phyloP scores from a whole-genome alignment of 2,888 invertebrate species.

The Campoplex nolae region DNA sequence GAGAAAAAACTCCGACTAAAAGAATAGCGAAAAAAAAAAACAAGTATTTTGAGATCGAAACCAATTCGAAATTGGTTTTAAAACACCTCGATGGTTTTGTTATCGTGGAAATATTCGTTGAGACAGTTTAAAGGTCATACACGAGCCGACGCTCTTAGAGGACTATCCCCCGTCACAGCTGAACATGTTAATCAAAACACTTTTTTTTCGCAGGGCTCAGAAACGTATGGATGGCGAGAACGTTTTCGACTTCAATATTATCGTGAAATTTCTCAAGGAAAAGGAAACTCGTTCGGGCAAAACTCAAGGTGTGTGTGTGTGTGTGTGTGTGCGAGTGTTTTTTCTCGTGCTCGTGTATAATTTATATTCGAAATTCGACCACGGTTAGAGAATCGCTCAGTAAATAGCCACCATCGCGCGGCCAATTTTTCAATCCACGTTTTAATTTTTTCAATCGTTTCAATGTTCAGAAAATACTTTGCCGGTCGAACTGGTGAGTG shows the following conservation, averaged over 20 bases:
- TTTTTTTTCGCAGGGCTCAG: slow-evolving; percentile 88
- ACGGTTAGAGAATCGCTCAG: slow-evolving; percentile 21
- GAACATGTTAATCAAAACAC: slow-evolving; percentile 35
- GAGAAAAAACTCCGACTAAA: background rate
- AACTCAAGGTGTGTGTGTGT: slow-evolving; percentile 79
- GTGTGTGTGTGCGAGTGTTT: slow-evolving; percentile 49
- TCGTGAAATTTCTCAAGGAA: slow-evolving; percentile 84
- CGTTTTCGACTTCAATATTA: slow-evolving; percentile 92
- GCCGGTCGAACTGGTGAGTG: slow-evolving; percentile 73
- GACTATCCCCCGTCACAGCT: slow-evolving; percentile 33
- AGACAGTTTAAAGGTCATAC: slow-evolving; percentile 57
- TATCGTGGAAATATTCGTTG: background rate
- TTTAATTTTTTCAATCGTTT: background rate
- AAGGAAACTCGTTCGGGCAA: slow-evolving; percentile 76
- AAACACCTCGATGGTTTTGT: background rate
- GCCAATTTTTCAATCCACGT: background rate
- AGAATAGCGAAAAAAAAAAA: slow-evolving; percentile 2
- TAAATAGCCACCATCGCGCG: slow-evolving; percentile 19
- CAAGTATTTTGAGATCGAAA: background rate
- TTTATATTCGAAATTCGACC: slow-evolving; percentile 28
- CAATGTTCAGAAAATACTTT: slow-evolving; percentile 57
- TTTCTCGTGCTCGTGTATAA: background rate
- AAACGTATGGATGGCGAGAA: slow-evolving; percentile 94
- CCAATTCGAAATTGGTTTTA: background rate
- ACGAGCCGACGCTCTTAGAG: slow-evolving; percentile 7